Evolutionary conservation across 1,140 invertebrate genomes (phyloP).

Genomic region (Eufriesea mexicana): DNA sequence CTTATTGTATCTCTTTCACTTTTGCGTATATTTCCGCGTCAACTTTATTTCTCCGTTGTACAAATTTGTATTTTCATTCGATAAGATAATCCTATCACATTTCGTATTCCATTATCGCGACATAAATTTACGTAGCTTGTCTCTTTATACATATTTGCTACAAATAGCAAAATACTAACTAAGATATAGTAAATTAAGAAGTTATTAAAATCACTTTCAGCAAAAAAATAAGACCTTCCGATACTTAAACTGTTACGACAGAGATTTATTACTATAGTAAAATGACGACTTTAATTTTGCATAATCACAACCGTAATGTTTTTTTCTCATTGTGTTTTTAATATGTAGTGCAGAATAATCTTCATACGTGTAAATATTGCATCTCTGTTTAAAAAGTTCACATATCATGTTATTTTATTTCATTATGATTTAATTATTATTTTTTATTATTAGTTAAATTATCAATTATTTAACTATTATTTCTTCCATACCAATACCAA

Average conservation of each 20-base stretch:
- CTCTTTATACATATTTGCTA: too few relatives aligned
- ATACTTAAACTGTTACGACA: neutral
- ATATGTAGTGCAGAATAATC: neutral
- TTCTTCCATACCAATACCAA: neutral
- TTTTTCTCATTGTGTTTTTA: neutral
- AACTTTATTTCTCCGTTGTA: neutral
- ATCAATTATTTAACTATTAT: neutral
- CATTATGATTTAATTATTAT: neutral
- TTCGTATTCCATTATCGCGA: neutral
- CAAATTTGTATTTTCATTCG: constrained; percentile 13
- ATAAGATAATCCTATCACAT: neutral
- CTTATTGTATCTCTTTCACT: neutral
- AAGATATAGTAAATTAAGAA: neutral
- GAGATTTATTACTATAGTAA: neutral
- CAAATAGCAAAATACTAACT: neutral
- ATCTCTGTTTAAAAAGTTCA: neutral
- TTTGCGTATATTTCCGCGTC: neutral
- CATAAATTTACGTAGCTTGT: neutral
- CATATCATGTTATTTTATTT: neutral
- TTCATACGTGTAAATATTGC: neutral
- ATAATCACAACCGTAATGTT: neutral
- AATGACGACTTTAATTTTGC: neutral
- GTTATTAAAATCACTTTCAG: neutral
- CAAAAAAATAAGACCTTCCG: neutral
- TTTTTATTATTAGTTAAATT: neutral